Conservation (phyloP, 2,888 invertebrate genomes). For the Antheraea assamensis region DNA sequence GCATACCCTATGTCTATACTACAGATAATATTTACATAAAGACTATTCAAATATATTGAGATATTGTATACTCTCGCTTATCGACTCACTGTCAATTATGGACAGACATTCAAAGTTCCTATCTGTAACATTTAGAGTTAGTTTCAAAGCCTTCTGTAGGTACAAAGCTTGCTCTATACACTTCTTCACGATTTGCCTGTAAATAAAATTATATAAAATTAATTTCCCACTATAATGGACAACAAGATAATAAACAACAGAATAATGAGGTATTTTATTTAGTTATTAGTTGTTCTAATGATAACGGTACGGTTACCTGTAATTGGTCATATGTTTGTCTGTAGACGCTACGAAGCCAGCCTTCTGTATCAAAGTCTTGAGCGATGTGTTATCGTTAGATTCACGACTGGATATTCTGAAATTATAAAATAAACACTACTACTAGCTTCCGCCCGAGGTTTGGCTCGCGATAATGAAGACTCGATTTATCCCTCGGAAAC, state of each 20-base stretch:
- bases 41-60: constrained; percentile 45
- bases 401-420: constrained; percentile 54
- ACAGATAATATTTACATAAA: background rate
- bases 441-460: too few species aligned
- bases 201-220: constrained; percentile 27
- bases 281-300: background rate
- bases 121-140: constrained; percentile 26
- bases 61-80: constrained; percentile 28
- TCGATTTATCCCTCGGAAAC: too few species aligned
- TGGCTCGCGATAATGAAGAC: too few species aligned
- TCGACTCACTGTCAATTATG: constrained; percentile 14
- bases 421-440: constrained; percentile 16
- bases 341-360: constrained; percentile 34
- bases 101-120: constrained; percentile 24
- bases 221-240: too few species aligned
- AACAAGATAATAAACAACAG: too few species aligned
- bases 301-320: constrained; percentile 40
- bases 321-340: constrained; percentile 44
- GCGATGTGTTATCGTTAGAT: constrained; percentile 28
- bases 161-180: constrained; percentile 49
- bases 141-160: constrained; percentile 39
- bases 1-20: too few species aligned
- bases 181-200: constrained; percentile 52
- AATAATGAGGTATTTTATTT: too few species aligned
- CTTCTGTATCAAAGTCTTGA: constrained; percentile 28